Evolutionary conservation across 1,140 invertebrate genomes (phyloP), one percentile per base, ranked within the genome.

Genomic region (Dendroctonus ponderosae): DNA sequence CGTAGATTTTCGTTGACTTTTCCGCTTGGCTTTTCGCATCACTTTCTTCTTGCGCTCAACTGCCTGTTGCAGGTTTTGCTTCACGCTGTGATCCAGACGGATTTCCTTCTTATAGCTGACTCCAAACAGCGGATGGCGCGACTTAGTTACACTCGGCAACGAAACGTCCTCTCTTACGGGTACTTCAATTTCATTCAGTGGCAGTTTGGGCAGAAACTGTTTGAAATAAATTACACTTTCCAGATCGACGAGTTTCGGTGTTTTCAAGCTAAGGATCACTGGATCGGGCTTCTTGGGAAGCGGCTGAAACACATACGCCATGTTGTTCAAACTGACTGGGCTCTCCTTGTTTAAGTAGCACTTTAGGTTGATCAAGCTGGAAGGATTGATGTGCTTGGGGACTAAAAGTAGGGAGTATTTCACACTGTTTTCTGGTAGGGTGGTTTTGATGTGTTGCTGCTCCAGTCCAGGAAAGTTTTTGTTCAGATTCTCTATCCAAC

Each of bases 111-210:
- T 58, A 51, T 64, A 72, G 46, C 66, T 62, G 11, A 43, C 38
- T 3, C 71, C 71, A 52, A 72, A 71, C 11, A 72, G 40, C 7
- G 71, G 71, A 60, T 72, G 71, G 7, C 70, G 63, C 2, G 41
- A 53, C 67, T 66, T 71, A 7, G 71, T 40, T 14, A 42, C 60
- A 12, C 49, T 62, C 5, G 69, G 69, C 42, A 68, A 40, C 4
- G 64, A 3, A n/a, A 63, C 39, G 40, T 44, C 9, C 49, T 48
- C 39, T 51, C 43, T 68, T 39, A 61, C 58, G 0, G 37, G 5
- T 3, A 57, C 40, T 12, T 54, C 44, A 41, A 66, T 7, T 2
- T 62, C 9, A 37, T 49, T 38, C 48, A 62, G 38, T 5, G 44
- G 38, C 54, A 64, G 62, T 14, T n/a, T 3, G 41, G 68, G 70